Evolutionary conservation across 2,113 vertebrate species (phyloP).

Genomic region (Catharus minimus): DNA sequence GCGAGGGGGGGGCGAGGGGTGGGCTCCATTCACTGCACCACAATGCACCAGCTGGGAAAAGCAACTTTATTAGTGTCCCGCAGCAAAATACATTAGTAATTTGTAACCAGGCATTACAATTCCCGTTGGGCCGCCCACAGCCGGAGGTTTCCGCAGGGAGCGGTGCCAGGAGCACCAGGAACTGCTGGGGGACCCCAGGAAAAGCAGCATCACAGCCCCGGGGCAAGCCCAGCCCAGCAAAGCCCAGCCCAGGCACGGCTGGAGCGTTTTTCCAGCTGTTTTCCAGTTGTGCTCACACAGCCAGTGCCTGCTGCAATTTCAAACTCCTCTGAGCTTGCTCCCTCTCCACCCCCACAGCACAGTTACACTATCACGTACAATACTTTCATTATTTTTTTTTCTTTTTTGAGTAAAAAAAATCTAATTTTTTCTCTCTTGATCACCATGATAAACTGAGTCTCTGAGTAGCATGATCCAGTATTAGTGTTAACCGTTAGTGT

Average conservation of each 20-base stretch:
- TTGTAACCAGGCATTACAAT: conserved; percentile 49
- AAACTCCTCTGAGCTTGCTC: background rate
- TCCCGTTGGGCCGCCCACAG: background rate
- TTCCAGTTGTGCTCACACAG: background rate
- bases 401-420: background rate
- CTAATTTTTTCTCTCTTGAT: background rate
- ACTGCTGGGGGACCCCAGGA: background rate
- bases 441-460: background rate
- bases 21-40: conserved; percentile 53
- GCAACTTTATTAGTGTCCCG: conserved; percentile 74
- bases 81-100: conserved; percentile 64
- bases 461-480: background rate
- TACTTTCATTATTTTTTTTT: background rate
- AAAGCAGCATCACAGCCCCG: background rate
- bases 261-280: background rate
- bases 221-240: background rate
- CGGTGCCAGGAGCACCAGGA: accelerated
- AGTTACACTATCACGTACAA: background rate
- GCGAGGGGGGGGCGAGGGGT: background rate
- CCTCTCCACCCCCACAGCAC: background rate
- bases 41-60: conserved; percentile 59
- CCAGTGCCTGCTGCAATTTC: background rate
- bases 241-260: background rate
- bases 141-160: background rate
- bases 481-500: conserved; percentile 45